These are phyloP conservation scores for Sebastes steindachneri DNA, from an alignment of 2,797 vertebrate species.

Conservation along the genomic window DNA sequence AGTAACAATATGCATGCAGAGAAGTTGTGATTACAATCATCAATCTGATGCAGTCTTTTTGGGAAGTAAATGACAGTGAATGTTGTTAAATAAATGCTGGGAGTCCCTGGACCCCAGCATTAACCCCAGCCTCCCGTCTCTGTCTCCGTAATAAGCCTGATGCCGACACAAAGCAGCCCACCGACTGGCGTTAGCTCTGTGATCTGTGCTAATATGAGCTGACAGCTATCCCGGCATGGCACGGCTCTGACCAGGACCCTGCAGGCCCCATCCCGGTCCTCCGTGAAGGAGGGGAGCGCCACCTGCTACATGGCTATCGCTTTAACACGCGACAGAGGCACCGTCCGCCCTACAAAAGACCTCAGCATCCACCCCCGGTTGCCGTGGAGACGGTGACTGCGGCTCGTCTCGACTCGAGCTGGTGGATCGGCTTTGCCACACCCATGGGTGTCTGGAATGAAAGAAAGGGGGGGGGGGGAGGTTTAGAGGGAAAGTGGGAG, in stretches of 20 bases:
- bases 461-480: neutral
- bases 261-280: constrained; percentile 27
- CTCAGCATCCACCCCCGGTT: constrained; percentile 59
- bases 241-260: constrained; percentile 50
- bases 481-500: constrained; percentile 11
- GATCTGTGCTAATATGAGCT: constrained; percentile 61
- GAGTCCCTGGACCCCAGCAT: neutral
- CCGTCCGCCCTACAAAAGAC: constrained; percentile 22
- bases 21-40: neutral
- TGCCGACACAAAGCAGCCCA: constrained; percentile 34
- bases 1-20: neutral
- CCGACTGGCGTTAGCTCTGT: constrained; percentile 37
- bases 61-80: neutral
- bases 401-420: constrained; percentile 34
- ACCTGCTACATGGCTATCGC: constrained; percentile 63
- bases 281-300: constrained; percentile 36
- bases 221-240: constrained; percentile 62
- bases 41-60: neutral
- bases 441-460: constrained; percentile 58
- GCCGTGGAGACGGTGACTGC: constrained; percentile 56
- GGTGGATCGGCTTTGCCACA: constrained; percentile 57
- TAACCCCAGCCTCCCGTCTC: neutral
- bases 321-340: constrained; percentile 8
- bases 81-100: neutral
- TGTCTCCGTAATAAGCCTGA: constrained; percentile 9